Conservation (phyloP, 2,888 invertebrate genomes). For the Caenorhabditis virilis region DNA sequence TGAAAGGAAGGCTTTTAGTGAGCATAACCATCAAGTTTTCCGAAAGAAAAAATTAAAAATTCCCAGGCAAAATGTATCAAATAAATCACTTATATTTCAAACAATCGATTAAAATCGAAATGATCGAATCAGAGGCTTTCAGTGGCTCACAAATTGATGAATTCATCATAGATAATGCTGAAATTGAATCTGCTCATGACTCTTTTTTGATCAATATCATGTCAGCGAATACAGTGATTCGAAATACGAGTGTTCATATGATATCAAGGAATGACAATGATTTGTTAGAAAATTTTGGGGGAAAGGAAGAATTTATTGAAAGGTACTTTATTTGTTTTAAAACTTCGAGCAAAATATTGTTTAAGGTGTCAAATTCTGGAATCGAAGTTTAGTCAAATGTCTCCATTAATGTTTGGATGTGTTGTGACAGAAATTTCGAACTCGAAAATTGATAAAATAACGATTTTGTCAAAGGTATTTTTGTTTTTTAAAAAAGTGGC, state of each 20-base stretch:
- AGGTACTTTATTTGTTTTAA: too few relatives aligned
- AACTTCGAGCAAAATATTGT: too few relatives aligned
- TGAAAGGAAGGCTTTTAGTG: constrained; percentile 34
- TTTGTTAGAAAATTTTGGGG: constrained; percentile 1
- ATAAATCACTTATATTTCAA: constrained; percentile 35
- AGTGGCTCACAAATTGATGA: constrained; percentile 21
- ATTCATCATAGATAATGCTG: constrained; percentile 18
- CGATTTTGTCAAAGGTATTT: constrained; percentile 14
- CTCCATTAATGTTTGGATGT: constrained; percentile 22
- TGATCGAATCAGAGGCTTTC: constrained; percentile 23
- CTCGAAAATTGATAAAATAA: constrained; percentile 19
- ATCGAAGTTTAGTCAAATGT: constrained; percentile 13
- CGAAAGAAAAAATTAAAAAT: too few relatives aligned
- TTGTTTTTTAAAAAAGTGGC: too few relatives aligned
- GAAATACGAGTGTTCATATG: constrained; percentile 11
- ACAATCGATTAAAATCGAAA: constrained; percentile 19
- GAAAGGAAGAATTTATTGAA: too few relatives aligned
- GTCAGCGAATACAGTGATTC: constrained; percentile 10
- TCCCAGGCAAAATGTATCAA: constrained; percentile 29
- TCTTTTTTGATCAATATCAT: constrained; percentile 20
- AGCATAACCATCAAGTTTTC: too few relatives aligned
- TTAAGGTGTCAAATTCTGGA: constrained; percentile 20
- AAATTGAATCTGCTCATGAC: constrained; percentile 8
- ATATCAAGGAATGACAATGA: constrained; percentile 7
- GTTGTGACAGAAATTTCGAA: constrained; percentile 11